Conservation (phyloP, 2,797 vertebrate species). For the Sparidentex hasta region DNA sequence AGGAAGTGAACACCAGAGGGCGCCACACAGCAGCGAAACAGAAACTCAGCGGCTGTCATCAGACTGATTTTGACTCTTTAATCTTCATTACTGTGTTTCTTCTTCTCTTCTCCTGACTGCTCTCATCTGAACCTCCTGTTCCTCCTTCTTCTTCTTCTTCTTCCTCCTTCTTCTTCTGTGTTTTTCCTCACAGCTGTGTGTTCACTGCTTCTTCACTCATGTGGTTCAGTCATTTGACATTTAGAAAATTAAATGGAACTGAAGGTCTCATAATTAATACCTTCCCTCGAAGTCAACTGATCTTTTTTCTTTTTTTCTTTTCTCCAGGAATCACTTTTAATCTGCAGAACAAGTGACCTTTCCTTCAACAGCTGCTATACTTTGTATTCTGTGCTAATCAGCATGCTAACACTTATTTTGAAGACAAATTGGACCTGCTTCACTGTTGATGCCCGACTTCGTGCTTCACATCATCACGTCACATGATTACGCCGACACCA, state of each 20-base stretch:
- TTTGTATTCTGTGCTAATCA: neutral
- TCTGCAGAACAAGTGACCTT: neutral
- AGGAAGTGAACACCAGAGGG: slow-evolving; percentile 35
- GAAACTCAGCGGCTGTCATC: neutral
- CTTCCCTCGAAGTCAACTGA: neutral
- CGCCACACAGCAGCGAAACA: slow-evolving; percentile 16
- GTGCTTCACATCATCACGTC: too few species aligned
- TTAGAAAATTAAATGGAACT: neutral
- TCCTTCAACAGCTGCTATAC: neutral
- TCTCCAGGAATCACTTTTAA: neutral
- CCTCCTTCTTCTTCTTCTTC: neutral
- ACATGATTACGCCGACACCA: too few species aligned
- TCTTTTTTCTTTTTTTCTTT: neutral
- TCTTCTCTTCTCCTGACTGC: neutral
- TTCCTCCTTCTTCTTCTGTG: too few species aligned
- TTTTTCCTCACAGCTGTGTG: neutral
- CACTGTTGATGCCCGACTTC: too few species aligned
- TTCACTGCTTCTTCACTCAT: neutral
- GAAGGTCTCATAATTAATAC: too few species aligned
- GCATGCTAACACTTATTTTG: too few species aligned
- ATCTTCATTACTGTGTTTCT: too few species aligned
- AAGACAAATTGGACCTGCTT: too few species aligned
- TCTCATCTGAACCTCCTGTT: neutral
- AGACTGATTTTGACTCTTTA: too few species aligned
- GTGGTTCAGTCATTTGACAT: neutral